A percentile compares a stretch with the other conserved stretches of the same genome.
Evolutionary conservation across 1,140 invertebrate species (phyloP).

Genomic region (Nebria ingens): DNA sequence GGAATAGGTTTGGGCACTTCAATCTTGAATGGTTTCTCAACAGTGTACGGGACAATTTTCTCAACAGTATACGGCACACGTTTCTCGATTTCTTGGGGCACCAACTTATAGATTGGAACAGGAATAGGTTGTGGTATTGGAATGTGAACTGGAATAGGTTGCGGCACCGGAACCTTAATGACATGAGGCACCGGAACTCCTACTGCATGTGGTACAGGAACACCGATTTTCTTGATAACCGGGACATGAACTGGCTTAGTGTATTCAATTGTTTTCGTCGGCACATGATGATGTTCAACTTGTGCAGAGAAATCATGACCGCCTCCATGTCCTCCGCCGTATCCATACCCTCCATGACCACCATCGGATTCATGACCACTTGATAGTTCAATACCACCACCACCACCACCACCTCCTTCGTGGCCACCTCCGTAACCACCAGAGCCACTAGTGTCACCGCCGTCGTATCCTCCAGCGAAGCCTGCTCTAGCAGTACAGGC

Average conservation of each 20-base stretch:
- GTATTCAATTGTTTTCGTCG: conserved; percentile 47
- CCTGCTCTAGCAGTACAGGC: not conserved
- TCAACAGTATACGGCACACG: conserved; percentile 65
- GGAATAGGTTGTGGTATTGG: conserved; percentile 61
- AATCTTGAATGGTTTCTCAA: conserved; percentile 67
- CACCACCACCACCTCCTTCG: conserved; percentile 11
- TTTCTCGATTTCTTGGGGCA: conserved; percentile 54
- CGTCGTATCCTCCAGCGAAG: conserved; percentile 12
- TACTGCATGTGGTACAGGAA: conserved; percentile 63
- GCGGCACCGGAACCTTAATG: conserved; percentile 61
- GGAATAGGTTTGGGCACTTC: conserved; percentile 67
- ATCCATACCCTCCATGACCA: conserved; percentile 18
- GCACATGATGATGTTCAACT: conserved; percentile 31
- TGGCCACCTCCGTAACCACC: conserved; percentile 9
- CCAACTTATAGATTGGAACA: conserved; percentile 59
- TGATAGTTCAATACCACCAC: conserved; percentile 7
- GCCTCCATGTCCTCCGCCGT: conserved; percentile 23
- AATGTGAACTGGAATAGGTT: conserved; percentile 61
- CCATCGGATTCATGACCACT: conserved; percentile 9
- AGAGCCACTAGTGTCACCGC: conserved; percentile 10
- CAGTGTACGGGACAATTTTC: conserved; percentile 61
- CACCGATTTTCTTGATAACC: conserved; percentile 63
- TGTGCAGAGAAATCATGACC: conserved; percentile 15
- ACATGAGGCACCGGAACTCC: conserved; percentile 62
- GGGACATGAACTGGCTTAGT: conserved; percentile 59